These are phyloP conservation scores for Rhinogobius similis DNA, from an alignment of 2,113 vertebrate genomes.

Conservation along the genomic window DNA sequence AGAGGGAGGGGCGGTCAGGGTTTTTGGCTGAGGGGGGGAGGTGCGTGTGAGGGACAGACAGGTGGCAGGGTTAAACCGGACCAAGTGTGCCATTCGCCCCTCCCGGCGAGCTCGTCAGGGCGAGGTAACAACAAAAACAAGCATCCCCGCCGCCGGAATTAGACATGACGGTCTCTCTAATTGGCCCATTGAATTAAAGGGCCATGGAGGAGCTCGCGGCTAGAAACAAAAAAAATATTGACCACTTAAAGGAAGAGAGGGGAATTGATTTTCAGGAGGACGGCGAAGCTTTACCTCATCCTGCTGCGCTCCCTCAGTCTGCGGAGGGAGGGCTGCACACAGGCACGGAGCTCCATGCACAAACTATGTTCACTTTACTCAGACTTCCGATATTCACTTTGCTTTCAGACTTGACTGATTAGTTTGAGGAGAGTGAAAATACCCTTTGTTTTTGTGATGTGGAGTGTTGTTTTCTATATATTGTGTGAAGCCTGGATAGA, in stretches of 20 bases:
- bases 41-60: constrained; percentile 21
- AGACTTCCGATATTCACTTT: neutral
- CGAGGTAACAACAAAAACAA: constrained; percentile 93
- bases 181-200: constrained; percentile 95
- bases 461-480: too few relatives aligned
- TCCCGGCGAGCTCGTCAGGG: constrained; percentile 77
- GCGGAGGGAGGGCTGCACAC: constrained; percentile 54
- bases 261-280: constrained; percentile 90
- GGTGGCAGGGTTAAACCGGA: constrained; percentile 76
- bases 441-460: too few relatives aligned
- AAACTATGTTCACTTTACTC: neutral
- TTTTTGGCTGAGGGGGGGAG: constrained; percentile 1
- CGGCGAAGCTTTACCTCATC: constrained; percentile 83
- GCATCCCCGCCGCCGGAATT: constrained; percentile 80
- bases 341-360: constrained; percentile 25
- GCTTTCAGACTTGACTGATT: neutral
- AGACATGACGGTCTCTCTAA: constrained; percentile 95
- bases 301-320: constrained; percentile 60
- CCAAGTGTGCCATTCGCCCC: constrained; percentile 38
- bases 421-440: neutral
- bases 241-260: constrained; percentile 91
- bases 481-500: too few relatives aligned
- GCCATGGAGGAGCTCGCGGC: constrained; percentile 71
- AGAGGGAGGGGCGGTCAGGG: constrained; percentile 44
- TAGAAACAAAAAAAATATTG: constrained; percentile 91